Evolutionary conservation across 2,888 invertebrate genomes (phyloP).

Genomic region (Dexiosoma caninum): DNA sequence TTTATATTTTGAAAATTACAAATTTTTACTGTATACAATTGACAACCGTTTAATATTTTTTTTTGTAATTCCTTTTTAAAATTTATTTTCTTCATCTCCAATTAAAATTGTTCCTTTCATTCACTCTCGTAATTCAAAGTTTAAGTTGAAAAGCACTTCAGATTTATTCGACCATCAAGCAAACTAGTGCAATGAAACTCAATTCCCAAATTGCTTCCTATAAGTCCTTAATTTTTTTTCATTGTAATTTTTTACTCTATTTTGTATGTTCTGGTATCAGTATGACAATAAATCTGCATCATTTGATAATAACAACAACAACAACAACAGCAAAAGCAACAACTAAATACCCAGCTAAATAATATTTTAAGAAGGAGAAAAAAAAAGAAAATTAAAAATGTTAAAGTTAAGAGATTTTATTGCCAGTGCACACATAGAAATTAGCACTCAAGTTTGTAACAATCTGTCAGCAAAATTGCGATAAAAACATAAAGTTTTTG

Average conservation of each 20-base stretch:
- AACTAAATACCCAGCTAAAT: conserved; percentile 32
- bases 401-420: conserved; percentile 47
- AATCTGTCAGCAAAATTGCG: conserved; percentile 58
- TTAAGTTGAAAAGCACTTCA: conserved; percentile 15
- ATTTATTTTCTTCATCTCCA: background rate
- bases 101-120: background rate
- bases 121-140: background rate
- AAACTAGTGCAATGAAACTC: conserved; percentile 11
- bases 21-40: too few species aligned
- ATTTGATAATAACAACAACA: conserved; percentile 38
- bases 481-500: conserved; percentile 58
- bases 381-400: background rate
- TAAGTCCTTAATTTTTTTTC: conserved; percentile 21
- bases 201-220: conserved; percentile 37
- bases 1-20: too few species aligned
- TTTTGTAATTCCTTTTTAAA: background rate
- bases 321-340: conserved; percentile 7
- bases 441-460: conserved; percentile 56
- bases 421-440: conserved; percentile 27
- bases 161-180: conserved; percentile 23
- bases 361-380: background rate
- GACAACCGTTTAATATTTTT: background rate
- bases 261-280: conserved; percentile 3
- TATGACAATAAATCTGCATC: conserved; percentile 56
- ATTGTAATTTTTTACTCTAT: background rate